phyloP scores from a whole-genome alignment of 2,113 vertebrate species.

The Suncus etruscus region DNA sequence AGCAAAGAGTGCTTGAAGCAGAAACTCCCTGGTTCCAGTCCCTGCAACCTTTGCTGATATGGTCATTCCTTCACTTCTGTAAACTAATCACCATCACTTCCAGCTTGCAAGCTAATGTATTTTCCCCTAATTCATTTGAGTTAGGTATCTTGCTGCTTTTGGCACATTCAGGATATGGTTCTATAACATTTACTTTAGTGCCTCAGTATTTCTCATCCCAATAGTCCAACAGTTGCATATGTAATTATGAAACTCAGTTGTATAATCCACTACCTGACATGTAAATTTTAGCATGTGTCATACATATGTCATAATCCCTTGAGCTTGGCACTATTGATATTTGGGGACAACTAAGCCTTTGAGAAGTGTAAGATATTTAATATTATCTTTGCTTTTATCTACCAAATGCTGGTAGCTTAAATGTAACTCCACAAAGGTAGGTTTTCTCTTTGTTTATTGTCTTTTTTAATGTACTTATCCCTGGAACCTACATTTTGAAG shows the following conservation, averaged over 20 bases:
- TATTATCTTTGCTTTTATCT: neutral
- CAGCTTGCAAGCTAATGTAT: neutral
- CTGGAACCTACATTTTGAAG: constrained; percentile 26
- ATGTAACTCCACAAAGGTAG: neutral
- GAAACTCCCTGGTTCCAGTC: neutral
- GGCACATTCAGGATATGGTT: neutral
- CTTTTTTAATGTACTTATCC: neutral
- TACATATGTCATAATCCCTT: neutral
- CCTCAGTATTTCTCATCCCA: neutral
- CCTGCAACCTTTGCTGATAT: neutral
- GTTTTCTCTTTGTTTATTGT: neutral
- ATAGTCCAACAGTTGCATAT: neutral
- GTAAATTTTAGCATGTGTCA: neutral
- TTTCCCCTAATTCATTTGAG: neutral
- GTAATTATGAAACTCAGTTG: neutral
- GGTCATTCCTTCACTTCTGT: neutral
- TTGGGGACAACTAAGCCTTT: neutral
- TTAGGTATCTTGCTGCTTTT: constrained; percentile 21
- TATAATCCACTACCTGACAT: neutral
- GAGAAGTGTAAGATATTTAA: neutral
- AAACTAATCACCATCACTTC: neutral
- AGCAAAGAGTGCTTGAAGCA: neutral
- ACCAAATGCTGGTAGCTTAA: neutral
- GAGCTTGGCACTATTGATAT: neutral
- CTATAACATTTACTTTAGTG: neutral